Evolutionary conservation across 2,888 invertebrate species (phyloP).

Genomic region (Drosophila histrio): DNA sequence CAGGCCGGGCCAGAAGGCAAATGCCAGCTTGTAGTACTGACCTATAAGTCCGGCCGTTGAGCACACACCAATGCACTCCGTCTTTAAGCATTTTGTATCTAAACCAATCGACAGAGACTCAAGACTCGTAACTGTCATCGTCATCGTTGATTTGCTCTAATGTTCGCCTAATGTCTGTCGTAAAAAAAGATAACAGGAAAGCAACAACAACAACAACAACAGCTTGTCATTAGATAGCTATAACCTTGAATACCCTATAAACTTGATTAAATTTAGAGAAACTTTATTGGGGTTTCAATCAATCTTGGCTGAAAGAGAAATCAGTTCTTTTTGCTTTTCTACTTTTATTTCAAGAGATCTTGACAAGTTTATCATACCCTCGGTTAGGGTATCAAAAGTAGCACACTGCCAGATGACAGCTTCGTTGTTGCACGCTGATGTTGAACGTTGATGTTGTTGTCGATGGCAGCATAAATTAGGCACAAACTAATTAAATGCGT

Average conservation of each 20-base stretch:
- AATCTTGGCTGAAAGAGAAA: background rate
- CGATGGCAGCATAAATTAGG: constrained; percentile 70
- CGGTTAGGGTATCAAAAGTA: constrained; percentile 19
- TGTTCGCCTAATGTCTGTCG: constrained; percentile 31
- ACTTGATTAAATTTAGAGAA: background rate
- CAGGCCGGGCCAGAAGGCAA: constrained; percentile 22
- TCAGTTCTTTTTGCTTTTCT: background rate
- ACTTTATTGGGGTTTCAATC: background rate
- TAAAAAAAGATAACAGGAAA: constrained; percentile 42
- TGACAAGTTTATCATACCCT: background rate
- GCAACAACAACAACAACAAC: background rate
- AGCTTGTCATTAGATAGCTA: background rate
- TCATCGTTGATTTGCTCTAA: constrained; percentile 45
- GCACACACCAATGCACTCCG: constrained; percentile 34
- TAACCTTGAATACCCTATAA: constrained; percentile 11
- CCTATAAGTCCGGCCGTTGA: constrained; percentile 42
- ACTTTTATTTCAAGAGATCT: background rate
- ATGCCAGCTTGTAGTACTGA: constrained; percentile 34
- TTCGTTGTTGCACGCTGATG: constrained; percentile 19
- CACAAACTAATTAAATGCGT: constrained; percentile 74
- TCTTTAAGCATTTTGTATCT: constrained; percentile 29
- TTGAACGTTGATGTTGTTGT: constrained; percentile 29
- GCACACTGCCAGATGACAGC: constrained; percentile 48
- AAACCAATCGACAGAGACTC: constrained; percentile 13
- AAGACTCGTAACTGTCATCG: constrained; percentile 40